Base-by-base conservation (phyloP, 2,888 invertebrate genomes). In the Drosophila pseudotakahashii region DNA sequence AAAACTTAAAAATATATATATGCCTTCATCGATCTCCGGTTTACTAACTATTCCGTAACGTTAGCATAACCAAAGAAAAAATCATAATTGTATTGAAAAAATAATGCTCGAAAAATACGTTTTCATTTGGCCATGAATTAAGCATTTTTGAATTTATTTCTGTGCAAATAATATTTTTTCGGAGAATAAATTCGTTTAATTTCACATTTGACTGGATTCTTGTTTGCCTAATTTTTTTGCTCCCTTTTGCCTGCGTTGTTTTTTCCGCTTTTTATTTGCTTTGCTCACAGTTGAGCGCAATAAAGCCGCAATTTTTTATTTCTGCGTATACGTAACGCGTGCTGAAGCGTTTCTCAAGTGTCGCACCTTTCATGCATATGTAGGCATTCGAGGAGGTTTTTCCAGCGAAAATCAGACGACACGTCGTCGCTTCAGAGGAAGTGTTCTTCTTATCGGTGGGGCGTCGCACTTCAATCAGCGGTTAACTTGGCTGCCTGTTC, bases 391-490 rank as follows among this genome's bases (percentile, higher is more conserved):
- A 72, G 62, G 55, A 26, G 32, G 67, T 71, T 83, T 80, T 86
- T 82, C 74, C 83, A 71, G 60, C 74, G 73, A 84, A 84, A 84
- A 57, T 51, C 37, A 19, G 32, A 9, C 34, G 45, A 57, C 79
- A 85, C 80, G 83, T 81, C 72, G 76, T 23, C n/a, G n/a, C n/a
- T n/a, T n/a, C n/a, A n/a, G n/a, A n/a, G n/a, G n/a, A n/a, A n/a
- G 84, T 81, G 72, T 76, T 75, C 88, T 89, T 84, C 88, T 89
- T 84, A 84, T 84, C 84, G 76, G 54, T 71, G 74, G 73, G 73
- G 70, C 86, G 84, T 83, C 64, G 75, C 88, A 77, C 82, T 85
- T 89, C 89, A 88, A 85, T 85, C 80, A 54, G 58, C 41, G 62
- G 61, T 47, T 42, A 41, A 57, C 69, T 67, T 76, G 59, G 57